Evolutionary conservation across 1,140 invertebrate species (phyloP).

Genomic region (Anoplophora glabripennis): DNA sequence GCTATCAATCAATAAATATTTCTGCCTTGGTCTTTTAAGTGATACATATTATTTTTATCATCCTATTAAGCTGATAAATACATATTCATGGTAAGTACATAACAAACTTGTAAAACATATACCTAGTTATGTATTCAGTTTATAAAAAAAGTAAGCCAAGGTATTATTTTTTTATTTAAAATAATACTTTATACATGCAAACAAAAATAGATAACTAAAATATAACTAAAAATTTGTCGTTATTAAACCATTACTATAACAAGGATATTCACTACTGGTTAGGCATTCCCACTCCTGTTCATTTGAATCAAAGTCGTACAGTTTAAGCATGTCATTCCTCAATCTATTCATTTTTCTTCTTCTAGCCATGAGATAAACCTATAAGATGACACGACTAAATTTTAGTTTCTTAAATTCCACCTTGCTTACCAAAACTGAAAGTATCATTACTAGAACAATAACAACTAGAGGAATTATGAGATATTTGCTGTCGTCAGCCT

Average conservation of each 20-base stretch:
- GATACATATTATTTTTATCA: too few relatives aligned
- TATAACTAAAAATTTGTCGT: not conserved
- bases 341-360: conserved; percentile 25
- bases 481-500: conserved; percentile 27
- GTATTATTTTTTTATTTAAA: too few relatives aligned
- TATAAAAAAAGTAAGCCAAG: too few relatives aligned
- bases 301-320: conserved; percentile 40
- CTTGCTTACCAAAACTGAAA: conserved; percentile 34
- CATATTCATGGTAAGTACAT: too few relatives aligned
- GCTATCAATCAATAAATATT: too few relatives aligned
- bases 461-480: conserved; percentile 39
- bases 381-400: not conserved
- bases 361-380: conserved; percentile 42
- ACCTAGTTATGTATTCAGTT: too few relatives aligned
- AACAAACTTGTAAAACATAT: too few relatives aligned
- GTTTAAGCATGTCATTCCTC: conserved; percentile 26
- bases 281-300: conserved; percentile 40
- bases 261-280: conserved; percentile 26
- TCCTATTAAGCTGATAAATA: too few relatives aligned
- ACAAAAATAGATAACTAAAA: too few relatives aligned
- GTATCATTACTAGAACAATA: conserved; percentile 32
- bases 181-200: too few relatives aligned
- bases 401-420: not conserved
- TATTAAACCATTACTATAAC: conserved; percentile 9
- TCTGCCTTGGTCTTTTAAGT: too few relatives aligned